Evolutionary conservation across 2,797 vertebrate species (phyloP), one percentile per base, ranked within the genome.

Genomic region (Pangasius djambal): DNA sequence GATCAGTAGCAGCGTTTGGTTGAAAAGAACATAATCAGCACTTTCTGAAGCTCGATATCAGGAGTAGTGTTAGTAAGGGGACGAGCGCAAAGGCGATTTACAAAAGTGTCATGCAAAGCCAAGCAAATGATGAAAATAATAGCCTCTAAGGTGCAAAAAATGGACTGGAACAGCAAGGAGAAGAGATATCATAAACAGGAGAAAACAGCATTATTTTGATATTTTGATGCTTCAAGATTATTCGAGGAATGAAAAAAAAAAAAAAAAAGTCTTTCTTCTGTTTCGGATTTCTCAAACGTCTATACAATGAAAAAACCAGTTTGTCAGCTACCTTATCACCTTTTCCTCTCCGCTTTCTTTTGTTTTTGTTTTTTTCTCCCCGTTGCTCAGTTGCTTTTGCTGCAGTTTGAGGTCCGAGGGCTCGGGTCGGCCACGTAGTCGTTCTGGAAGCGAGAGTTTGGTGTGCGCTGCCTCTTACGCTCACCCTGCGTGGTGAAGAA

Each of bases 401-500:
- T 57, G 37, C 90, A 92, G 82, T n/a, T 63, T 3, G 86, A 90
- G 89, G 87, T 85, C 20, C 91, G 89, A 70, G 89, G 89, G 55
- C 83, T 90, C 44, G 88, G 89, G 34, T 92, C 86, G 92, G 97
- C 94, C 92, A 99, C 97, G 91, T 97, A 99, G 87, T 99, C 98
- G 61, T 98, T 98, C 94, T 97, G 97, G 94, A 99, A 98, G 87
- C 98, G 97, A 28, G 97, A 99, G 92, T 98, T 99, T 90, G 99
- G 93, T 15, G 97, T 96, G 89, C 98, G 95, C 91, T 98, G 97
- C 78, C 98, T 96, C 95, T 99, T 99, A 93, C 97, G 96, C 93
- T 97, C 97, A 52, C 97, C 97, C 93, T 97, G 96, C 50, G 97
- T 97, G 85, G 97, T 96, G 93, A 96, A 98, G 96, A 99, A 99